Evolutionary conservation across 1,140 invertebrate genomes (phyloP).

Genomic region (Trachelipus rathkii): DNA sequence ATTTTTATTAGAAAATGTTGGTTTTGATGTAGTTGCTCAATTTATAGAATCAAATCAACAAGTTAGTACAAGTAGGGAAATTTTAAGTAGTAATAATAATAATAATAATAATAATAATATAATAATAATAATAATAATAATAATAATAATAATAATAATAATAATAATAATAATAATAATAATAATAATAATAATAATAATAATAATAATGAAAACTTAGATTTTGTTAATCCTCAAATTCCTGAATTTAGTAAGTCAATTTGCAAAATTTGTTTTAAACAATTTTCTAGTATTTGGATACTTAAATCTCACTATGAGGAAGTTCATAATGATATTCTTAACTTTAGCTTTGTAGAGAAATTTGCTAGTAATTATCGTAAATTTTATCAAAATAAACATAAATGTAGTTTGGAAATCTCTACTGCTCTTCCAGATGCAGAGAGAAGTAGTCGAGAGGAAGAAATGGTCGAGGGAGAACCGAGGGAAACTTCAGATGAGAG

Average conservation of each 20-base stretch:
- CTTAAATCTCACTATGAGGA: conserved; percentile 93
- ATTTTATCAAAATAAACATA: conserved; percentile 39
- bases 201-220: conserved; percentile 41
- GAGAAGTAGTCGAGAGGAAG: conserved; percentile 39
- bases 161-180: conserved; percentile 29
- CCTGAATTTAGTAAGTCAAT: conserved; percentile 66
- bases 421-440: conserved; percentile 43
- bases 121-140: conserved; percentile 30
- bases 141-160: conserved; percentile 16
- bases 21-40: conserved; percentile 45
- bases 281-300: conserved; percentile 92
- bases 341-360: conserved; percentile 38
- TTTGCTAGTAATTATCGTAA: conserved; percentile 28
- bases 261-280: conserved; percentile 87
- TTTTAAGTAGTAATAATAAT: conserved; percentile 21
- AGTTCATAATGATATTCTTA: conserved; percentile 64
- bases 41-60: conserved; percentile 38
- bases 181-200: conserved; percentile 30
- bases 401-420: conserved; percentile 40
- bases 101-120: conserved; percentile 7
- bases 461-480: conserved; percentile 36
- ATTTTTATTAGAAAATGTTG: conserved; percentile 44
- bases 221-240: conserved; percentile 48
- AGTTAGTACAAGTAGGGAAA: background rate
- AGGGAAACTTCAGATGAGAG: conserved; percentile 45